phyloP scores from a whole-genome alignment of 2,113 vertebrate species.

The Brachyhypopomus occidentalis region DNA sequence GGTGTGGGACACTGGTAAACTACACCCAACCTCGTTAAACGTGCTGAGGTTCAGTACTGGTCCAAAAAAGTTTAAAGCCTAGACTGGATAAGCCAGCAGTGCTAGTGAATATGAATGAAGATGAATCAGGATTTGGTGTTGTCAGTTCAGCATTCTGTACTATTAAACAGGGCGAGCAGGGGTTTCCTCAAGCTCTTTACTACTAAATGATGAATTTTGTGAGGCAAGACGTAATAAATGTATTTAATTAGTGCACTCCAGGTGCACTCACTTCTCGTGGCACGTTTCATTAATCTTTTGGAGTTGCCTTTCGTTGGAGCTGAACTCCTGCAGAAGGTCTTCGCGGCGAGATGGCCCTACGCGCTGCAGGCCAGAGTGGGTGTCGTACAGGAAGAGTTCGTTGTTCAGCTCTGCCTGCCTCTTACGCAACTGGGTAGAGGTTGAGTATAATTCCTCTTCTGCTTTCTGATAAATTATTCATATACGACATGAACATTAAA shows the following conservation, averaged over 20 bases:
- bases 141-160: too few species aligned
- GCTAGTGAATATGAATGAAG: too few species aligned
- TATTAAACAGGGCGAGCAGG: too few species aligned
- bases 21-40: too few species aligned
- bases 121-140: too few species aligned
- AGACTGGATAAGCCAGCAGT: too few species aligned
- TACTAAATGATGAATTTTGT: not conserved
- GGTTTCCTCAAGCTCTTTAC: too few species aligned
- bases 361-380: conserved; percentile 76
- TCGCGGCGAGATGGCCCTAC: conserved; percentile 65
- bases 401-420: conserved; percentile 80
- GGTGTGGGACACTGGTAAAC: too few species aligned
- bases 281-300: conserved; percentile 77
- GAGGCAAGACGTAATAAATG: not conserved
- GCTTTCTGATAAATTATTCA: conserved; percentile 72
- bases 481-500: not conserved
- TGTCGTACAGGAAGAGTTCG: conserved; percentile 86
- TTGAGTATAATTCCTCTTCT: conserved; percentile 92
- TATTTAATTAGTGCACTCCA: too few species aligned
- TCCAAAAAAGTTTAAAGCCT: too few species aligned
- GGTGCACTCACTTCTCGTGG: conserved; percentile 73
- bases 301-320: conserved; percentile 78
- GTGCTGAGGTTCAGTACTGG: too few species aligned
- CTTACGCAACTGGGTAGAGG: conserved; percentile 84
- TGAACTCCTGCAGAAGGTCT: conserved; percentile 78